These are phyloP conservation scores for Endomychus coccineus DNA, from an alignment of 2,888 invertebrate species.

Conservation along the genomic window DNA sequence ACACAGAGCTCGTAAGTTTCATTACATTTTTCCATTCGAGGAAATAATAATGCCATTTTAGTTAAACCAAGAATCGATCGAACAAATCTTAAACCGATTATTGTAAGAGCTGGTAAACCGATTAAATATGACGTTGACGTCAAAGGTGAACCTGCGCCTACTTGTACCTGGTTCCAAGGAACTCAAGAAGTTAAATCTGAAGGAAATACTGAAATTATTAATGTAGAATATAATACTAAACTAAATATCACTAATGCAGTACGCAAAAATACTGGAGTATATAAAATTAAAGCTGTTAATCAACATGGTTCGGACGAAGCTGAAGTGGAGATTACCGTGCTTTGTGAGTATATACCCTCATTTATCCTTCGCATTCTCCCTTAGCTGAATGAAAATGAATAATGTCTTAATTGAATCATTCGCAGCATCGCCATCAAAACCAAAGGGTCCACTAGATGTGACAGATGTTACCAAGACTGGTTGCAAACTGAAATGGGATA, in stretches of 20 bases:
- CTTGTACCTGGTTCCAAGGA: slow-evolving; percentile 82
- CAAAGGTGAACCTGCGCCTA: slow-evolving; percentile 92
- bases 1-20: slow-evolving; percentile 72
- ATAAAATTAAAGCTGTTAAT: slow-evolving; percentile 85
- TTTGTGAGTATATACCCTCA: slow-evolving; percentile 47
- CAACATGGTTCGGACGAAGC: slow-evolving; percentile 88
- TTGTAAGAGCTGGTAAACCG: slow-evolving; percentile 84
- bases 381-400: not conserved
- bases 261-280: slow-evolving; percentile 82
- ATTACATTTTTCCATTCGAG: slow-evolving; percentile 3
- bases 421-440: slow-evolving; percentile 71
- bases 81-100: slow-evolving; percentile 82
- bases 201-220: slow-evolving; percentile 66
- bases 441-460: slow-evolving; percentile 84
- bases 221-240: slow-evolving; percentile 87
- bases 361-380: not conserved
- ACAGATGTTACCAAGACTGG: slow-evolving; percentile 82
- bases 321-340: slow-evolving; percentile 88
- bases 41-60: slow-evolving; percentile 35
- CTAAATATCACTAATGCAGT: slow-evolving; percentile 69
- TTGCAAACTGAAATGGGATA: slow-evolving; percentile 87
- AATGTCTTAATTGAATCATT: slow-evolving; percentile 1
- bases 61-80: slow-evolving; percentile 97
- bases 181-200: slow-evolving; percentile 68
- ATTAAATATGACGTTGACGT: slow-evolving; percentile 91